Evolutionary conservation across 2,888 invertebrate genomes (phyloP), one percentile per base, ranked within the genome.

Genomic region (Andrena praecox): DNA sequence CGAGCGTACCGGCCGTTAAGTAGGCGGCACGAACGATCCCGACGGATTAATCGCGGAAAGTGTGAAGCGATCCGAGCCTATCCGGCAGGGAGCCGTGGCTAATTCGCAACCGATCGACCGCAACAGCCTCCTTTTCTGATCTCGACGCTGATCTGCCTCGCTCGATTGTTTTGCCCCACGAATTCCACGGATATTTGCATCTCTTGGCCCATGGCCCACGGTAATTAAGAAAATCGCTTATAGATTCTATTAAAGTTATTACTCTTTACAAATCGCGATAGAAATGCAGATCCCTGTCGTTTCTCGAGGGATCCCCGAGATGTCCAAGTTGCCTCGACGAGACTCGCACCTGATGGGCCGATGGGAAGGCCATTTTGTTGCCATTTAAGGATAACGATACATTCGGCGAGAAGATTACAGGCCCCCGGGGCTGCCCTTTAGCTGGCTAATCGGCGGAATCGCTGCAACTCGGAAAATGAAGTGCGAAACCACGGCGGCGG

Each of bases 21-120:
- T 89, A 89, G 90, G 87, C 85, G 87, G 86, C 90, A 89, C 89
- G 85, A 85, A 78, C 85, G 82, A 85, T 86, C 86, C 86, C 85
- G 86, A 91, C 90, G 91, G 91, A 91, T 91, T 92, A 91, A 92
- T 92, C 90, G 89, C 90, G 87, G 82, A 89, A 91, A 91, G 92
- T 90, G 92, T 90, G 90, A 92, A 92, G 82, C 86, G 80, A 79
- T 77, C 80, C 59, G 64, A 73, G 66, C 82, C 42, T 74, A 70
- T 56, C 77, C 75, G 72, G 78, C 87, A 82, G 80, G 76, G 76
- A 77, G 82, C 77, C 84, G 86, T 88, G 80, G 81, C 88, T 88
- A 88, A 87, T 88, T 86, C 87, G 67, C 76, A 73, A 76, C 72
- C 80, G 54, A 70, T 50, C 64, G 60, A 59, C 72, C 48, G 70